phyloP scores from a whole-genome alignment of 2,113 vertebrate species.

The Lampris megalopsis region DNA sequence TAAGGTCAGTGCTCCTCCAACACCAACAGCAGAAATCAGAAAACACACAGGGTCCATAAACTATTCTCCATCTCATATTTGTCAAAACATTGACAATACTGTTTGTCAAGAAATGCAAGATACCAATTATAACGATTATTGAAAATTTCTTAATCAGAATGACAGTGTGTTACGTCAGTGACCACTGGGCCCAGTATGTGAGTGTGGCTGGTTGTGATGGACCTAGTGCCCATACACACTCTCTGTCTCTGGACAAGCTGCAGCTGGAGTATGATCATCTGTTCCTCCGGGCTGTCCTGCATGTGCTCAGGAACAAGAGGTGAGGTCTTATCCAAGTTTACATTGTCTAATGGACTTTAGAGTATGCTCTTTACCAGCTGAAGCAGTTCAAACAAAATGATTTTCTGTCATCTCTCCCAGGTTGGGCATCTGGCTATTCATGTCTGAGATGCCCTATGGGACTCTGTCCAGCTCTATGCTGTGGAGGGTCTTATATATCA shows the following conservation, averaged over 20 bases:
- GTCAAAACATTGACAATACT: background rate
- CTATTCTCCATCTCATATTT: background rate
- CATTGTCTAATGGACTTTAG: background rate
- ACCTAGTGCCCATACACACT: constrained; percentile 72
- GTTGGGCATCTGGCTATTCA: constrained; percentile 97
- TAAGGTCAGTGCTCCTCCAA: constrained; percentile 82
- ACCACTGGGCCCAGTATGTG: constrained; percentile 95
- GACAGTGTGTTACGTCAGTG: constrained; percentile 94
- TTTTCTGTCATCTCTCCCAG: constrained; percentile 71
- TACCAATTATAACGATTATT: background rate
- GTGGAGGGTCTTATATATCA: constrained; percentile 95
- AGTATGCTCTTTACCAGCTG: background rate
- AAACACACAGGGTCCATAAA: background rate
- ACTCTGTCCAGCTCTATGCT: constrained; percentile 93
- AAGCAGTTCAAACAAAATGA: background rate
- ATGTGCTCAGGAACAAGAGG: constrained; percentile 97
- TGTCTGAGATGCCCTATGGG: constrained; percentile 97
- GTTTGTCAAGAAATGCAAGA: background rate
- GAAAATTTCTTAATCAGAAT: constrained; percentile 79
- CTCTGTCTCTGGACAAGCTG: constrained; percentile 90
- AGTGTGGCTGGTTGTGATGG: constrained; percentile 71
- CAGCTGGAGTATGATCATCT: constrained; percentile 96
- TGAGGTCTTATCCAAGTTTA: constrained; percentile 50
- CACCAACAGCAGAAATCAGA: background rate
- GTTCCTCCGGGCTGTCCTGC: constrained; percentile 92